phyloP scores from a whole-genome alignment of 1,140 invertebrate species.

The Laupala kohalensis region DNA sequence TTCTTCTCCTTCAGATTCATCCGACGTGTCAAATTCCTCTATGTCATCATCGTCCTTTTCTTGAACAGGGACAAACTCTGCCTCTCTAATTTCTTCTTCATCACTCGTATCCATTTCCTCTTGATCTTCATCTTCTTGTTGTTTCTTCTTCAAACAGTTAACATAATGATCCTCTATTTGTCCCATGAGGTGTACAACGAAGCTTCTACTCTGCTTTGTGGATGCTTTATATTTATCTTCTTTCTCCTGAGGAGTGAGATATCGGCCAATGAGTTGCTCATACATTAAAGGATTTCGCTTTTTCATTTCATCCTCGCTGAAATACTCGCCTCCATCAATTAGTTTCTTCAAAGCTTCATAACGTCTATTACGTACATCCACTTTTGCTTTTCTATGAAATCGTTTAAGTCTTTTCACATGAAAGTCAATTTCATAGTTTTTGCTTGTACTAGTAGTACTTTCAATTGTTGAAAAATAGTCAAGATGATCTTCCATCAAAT shows the following conservation, averaged over 20 bases:
- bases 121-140: conserved; percentile 43
- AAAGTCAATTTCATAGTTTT: conserved; percentile 42
- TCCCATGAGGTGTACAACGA: conserved; percentile 31
- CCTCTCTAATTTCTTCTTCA: conserved; percentile 7
- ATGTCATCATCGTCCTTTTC: conserved; percentile 16
- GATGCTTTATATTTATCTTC: conserved; percentile 22
- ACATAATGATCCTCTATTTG: conserved; percentile 41
- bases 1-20: conserved; percentile 14
- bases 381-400: conserved; percentile 32
- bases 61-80: background rate
- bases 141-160: conserved; percentile 43
- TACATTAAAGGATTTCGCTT: conserved; percentile 76
- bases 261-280: conserved; percentile 76
- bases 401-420: conserved; percentile 39
- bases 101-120: conserved; percentile 39
- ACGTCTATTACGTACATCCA: conserved; percentile 63
- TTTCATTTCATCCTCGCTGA: conserved; percentile 87
- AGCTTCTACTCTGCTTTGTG: background rate
- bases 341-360: conserved; percentile 69
- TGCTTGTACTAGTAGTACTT: conserved; percentile 21
- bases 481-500: conserved; percentile 50
- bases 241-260: conserved; percentile 62
- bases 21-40: conserved; percentile 14
- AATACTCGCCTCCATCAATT: conserved; percentile 59
- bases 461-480: conserved; percentile 41